These are phyloP conservation scores for Coracias cyanogaster DNA, from an alignment of 2,797 vertebrate species.

Conservation along the genomic window DNA sequence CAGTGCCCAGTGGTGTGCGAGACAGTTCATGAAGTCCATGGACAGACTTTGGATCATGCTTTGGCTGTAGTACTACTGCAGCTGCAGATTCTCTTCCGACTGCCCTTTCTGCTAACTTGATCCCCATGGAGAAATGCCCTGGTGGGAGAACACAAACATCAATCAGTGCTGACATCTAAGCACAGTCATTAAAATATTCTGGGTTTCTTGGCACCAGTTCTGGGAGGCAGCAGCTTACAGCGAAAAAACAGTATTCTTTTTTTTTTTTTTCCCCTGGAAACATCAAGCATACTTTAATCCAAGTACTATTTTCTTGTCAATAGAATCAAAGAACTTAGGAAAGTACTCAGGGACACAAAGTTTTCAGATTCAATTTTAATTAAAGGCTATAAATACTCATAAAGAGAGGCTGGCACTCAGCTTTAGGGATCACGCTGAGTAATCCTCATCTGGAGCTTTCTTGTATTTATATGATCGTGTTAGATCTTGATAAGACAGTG, in stretches of 20 bases:
- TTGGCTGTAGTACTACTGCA: background rate
- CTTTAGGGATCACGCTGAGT: constrained; percentile 44
- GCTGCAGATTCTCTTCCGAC: background rate
- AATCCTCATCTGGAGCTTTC: constrained; percentile 34
- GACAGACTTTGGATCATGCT: background rate
- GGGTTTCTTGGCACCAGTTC: constrained; percentile 6
- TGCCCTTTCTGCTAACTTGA: background rate
- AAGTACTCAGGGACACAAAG: background rate
- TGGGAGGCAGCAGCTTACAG: background rate
- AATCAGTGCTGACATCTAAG: constrained; percentile 18
- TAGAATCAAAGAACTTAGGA: constrained; percentile 39
- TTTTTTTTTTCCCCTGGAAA: background rate
- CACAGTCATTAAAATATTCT: background rate
- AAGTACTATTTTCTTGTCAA: constrained; percentile 43
- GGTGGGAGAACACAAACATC: background rate
- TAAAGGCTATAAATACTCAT: constrained; percentile 41
- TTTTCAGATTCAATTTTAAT: constrained; percentile 15
- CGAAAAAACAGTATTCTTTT: background rate
- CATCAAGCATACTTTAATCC: constrained; percentile 14
- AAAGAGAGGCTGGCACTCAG: constrained; percentile 28
- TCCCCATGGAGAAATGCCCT: background rate
- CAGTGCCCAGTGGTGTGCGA: background rate
- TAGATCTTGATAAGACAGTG: constrained; percentile 41
- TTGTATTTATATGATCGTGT: background rate
- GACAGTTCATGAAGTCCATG: background rate